Evolutionary conservation across 1,140 invertebrate genomes (phyloP).

Genomic region (Drosophila novamexicana): DNA sequence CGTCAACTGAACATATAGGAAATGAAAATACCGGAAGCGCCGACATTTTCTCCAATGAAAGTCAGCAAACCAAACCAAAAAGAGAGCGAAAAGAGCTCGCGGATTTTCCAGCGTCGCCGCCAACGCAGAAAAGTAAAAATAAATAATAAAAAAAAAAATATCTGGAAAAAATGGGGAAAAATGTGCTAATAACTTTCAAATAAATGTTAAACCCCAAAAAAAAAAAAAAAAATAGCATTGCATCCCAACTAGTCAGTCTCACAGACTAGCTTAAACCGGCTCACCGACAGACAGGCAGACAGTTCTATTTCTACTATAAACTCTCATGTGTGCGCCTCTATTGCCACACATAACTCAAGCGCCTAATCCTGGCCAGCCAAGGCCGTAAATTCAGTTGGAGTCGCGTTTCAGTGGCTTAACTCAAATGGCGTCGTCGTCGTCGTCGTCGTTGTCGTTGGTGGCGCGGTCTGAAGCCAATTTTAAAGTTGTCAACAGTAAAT

Average conservation of each 20-base stretch:
- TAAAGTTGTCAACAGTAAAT: slow-evolving; percentile 54
- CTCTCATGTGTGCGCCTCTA: slow-evolving; percentile 34
- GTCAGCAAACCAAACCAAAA: slow-evolving; percentile 31
- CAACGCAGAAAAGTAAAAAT: slow-evolving; percentile 10
- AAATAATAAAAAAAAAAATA: slow-evolving; percentile 3
- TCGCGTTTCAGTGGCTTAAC: slow-evolving; percentile 51
- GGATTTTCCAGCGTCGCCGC: slow-evolving; percentile 23
- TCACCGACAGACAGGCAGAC: slow-evolving; percentile 29
- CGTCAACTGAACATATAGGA: slow-evolving; percentile 45
- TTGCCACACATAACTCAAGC: slow-evolving; percentile 57
- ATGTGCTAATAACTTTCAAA: slow-evolving; percentile 55
- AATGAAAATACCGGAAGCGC: slow-evolving; percentile 63
- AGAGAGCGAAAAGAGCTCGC: slow-evolving; percentile 21
- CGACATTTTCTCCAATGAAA: slow-evolving; percentile 50
- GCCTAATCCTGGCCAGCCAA: slow-evolving; percentile 49
- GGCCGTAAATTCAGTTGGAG: slow-evolving; percentile 51
- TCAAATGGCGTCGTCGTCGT: slow-evolving; percentile 18
- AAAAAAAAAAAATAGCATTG: slow-evolving; percentile 3
- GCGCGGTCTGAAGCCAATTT: slow-evolving; percentile 46
- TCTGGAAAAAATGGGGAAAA: slow-evolving; percentile 26
- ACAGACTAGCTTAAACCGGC: slow-evolving; percentile 50
- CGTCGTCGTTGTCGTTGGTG: background rate
- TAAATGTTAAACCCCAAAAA: slow-evolving; percentile 38
- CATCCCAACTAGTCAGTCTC: slow-evolving; percentile 17
- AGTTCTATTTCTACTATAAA: slow-evolving; percentile 26